A percentile compares a stretch with the other conserved stretches of the same genome.
phyloP scores from a whole-genome alignment of 2,113 vertebrate species.

The Prochilodus magdalenae region DNA sequence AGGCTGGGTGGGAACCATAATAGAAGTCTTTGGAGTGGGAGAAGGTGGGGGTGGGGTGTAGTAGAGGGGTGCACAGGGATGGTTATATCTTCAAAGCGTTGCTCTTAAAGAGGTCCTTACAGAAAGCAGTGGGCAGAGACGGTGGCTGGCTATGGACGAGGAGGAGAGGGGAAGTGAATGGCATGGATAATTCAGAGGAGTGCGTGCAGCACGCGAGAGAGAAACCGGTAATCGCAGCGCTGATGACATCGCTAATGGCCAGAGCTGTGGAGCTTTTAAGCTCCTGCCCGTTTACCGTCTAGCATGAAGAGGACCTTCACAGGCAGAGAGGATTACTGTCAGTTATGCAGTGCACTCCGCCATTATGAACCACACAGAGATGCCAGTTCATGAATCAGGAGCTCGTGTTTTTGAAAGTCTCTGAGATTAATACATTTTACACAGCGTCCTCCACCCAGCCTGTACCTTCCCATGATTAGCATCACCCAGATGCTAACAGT shows the following conservation, averaged over 20 bases:
- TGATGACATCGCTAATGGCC: not conserved
- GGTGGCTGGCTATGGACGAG: not conserved
- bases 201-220: not conserved
- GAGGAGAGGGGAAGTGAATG: not conserved
- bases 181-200: not conserved
- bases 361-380: not conserved
- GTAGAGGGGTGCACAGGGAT: not conserved
- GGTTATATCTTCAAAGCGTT: not conserved
- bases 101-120: not conserved
- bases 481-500: too few relatives aligned
- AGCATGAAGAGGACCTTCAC: not conserved
- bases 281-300: not conserved
- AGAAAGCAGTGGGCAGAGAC: constrained; percentile 2
- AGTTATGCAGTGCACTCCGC: not conserved
- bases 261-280: not conserved
- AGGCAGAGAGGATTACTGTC: not conserved
- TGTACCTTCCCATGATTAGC: too few relatives aligned
- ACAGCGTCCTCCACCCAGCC: too few relatives aligned
- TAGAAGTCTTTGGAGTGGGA: not conserved
- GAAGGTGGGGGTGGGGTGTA: not conserved
- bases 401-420: too few relatives aligned
- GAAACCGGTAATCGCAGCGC: not conserved
- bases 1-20: not conserved
- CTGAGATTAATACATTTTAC: too few relatives aligned
- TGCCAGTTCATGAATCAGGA: not conserved